A percentile compares a stretch with the other conserved stretches of the same genome.
Conservation (phyloP, 2,888 invertebrate genomes). For the Plusia festucae region DNA sequence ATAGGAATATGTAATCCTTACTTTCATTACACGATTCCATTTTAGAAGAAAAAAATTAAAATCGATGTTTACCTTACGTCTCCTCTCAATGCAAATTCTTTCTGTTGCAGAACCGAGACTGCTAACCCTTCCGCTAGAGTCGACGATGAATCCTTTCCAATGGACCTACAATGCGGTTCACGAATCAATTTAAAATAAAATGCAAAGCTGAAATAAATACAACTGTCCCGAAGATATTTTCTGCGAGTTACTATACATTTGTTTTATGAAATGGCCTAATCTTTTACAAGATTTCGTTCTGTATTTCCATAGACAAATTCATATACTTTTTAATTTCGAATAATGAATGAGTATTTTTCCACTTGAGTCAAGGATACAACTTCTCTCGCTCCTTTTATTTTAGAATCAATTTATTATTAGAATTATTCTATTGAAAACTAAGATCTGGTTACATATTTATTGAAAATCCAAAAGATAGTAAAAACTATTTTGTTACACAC, state of each 20-base stretch:
- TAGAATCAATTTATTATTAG: constrained; percentile 6
- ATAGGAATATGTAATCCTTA: constrained; percentile 66
- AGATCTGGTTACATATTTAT: background rate
- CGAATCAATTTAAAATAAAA: constrained; percentile 88
- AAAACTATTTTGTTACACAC: constrained; percentile 1
- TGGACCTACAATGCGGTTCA: constrained; percentile 85
- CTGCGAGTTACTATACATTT: constrained; percentile 90
- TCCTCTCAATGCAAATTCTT: constrained; percentile 88
- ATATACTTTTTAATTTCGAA: constrained; percentile 83
- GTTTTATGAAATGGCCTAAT: constrained; percentile 90
- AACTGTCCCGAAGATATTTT: constrained; percentile 89
- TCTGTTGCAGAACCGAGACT: constrained; percentile 88
- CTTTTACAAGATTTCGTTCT: constrained; percentile 90
- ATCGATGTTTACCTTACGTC: constrained; percentile 90
- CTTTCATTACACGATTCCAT: constrained; percentile 78
- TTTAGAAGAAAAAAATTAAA: constrained; percentile 84
- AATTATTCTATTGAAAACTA: background rate
- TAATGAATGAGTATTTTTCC: constrained; percentile 76
- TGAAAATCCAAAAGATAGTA: background rate
- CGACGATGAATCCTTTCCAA: constrained; percentile 85
- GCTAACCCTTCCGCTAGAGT: constrained; percentile 87
- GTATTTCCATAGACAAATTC: constrained; percentile 87
- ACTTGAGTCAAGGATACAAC: constrained; percentile 69
- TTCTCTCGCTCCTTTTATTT: constrained; percentile 51
- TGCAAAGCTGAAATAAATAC: constrained; percentile 89